Percentiles rank a stretch among this genome's conserved stretches.
These are phyloP conservation scores for Melanotaenia parkinsoni DNA, from an alignment of 2,797 vertebrate genomes.

Conservation along the genomic window DNA sequence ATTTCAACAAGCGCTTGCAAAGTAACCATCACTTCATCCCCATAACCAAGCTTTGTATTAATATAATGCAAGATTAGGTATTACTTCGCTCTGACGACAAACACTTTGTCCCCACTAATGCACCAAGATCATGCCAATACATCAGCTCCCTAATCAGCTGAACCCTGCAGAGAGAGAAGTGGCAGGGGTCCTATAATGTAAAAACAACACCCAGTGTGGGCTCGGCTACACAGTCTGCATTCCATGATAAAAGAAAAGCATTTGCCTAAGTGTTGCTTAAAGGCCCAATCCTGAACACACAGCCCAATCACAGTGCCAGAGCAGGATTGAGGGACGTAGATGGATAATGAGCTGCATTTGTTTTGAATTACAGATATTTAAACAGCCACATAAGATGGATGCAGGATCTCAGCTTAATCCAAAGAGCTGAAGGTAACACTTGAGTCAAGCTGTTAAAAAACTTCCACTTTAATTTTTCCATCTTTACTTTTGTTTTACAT, in stretches of 20 bases:
- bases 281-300: conserved; percentile 59
- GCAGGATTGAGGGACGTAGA: conserved; percentile 20
- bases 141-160: conserved; percentile 73
- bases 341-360: conserved; percentile 42
- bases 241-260: conserved; percentile 76
- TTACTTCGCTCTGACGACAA: conserved; percentile 73
- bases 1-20: conserved; percentile 57
- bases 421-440: background rate
- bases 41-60: conserved; percentile 43
- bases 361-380: conserved; percentile 21
- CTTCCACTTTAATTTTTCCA: background rate
- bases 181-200: conserved; percentile 71
- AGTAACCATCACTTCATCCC: conserved; percentile 53
- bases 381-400: background rate
- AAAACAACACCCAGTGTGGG: conserved; percentile 69
- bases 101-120: conserved; percentile 75
- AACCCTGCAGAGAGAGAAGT: conserved; percentile 64
- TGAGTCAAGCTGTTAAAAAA: conserved; percentile 7
- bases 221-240: conserved; percentile 42
- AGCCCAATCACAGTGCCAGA: conserved; percentile 38
- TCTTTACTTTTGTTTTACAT: background rate
- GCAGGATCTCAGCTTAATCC: background rate
- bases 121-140: conserved; percentile 59
- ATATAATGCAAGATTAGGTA: conserved; percentile 71
- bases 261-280: conserved; percentile 70